Percentiles rank a stretch among this genome's conserved stretches.
These are phyloP conservation scores for Peromyscus polionotus DNA, from an alignment of 2,113 vertebrate genomes.

Conservation along the genomic window DNA sequence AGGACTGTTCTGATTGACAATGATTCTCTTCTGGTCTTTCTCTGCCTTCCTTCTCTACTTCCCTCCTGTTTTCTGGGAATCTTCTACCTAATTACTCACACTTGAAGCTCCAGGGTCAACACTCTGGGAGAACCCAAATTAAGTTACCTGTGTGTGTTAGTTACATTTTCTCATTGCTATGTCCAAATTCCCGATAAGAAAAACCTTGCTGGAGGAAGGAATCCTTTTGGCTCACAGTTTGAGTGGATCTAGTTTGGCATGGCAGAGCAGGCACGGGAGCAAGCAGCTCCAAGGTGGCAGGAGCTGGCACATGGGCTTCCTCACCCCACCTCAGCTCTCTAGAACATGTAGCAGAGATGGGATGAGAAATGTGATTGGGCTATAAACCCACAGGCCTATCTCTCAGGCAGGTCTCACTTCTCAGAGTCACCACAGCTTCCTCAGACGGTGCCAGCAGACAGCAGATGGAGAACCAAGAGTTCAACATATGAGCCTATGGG, in stretches of 20 bases:
- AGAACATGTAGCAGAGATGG: background rate
- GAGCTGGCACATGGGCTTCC: background rate
- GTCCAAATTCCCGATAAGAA: background rate
- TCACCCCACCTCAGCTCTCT: background rate
- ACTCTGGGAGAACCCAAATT: background rate
- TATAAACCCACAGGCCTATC: background rate
- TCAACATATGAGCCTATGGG: background rate
- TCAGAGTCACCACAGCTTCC: background rate
- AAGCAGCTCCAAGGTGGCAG: no score
- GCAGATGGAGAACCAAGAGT: background rate
- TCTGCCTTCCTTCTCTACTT: background rate
- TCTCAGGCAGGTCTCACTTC: background rate
- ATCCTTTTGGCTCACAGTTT: background rate
- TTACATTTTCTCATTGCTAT: background rate
- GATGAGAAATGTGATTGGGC: background rate
- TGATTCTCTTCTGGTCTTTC: background rate
- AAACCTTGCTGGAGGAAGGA: background rate
- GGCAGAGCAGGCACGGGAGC: background rate
- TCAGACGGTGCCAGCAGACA: background rate
- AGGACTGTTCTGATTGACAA: background rate
- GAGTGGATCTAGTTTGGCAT: background rate
- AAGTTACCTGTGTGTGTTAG: background rate
- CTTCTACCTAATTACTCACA: background rate
- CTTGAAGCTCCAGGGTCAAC: background rate
- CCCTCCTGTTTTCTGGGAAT: background rate